These are phyloP conservation scores for Lepisosteus osseus DNA, from an alignment of 2,113 vertebrate species.

Conservation along the genomic window DNA sequence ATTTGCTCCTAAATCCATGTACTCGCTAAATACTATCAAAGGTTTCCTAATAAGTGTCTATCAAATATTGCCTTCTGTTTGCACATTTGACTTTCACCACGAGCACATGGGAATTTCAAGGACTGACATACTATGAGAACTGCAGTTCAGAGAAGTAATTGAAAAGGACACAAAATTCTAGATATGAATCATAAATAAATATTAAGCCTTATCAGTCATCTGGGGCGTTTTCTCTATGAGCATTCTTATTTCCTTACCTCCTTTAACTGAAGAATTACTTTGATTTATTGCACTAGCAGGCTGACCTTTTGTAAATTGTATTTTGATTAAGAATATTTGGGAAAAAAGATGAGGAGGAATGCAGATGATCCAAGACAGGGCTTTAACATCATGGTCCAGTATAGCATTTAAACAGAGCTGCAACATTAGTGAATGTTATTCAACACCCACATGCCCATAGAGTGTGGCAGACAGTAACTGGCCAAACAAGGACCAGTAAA, in stretches of 20 bases:
- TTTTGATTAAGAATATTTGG: slow-evolving; percentile 14
- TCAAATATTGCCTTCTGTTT: not conserved
- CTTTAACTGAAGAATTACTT: not conserved
- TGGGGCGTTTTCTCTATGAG: slow-evolving; percentile 17
- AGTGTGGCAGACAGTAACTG: too few relatives aligned
- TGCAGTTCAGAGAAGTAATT: slow-evolving; percentile 55
- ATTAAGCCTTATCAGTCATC: slow-evolving; percentile 58
- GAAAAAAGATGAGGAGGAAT: not conserved
- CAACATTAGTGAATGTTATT: too few relatives aligned
- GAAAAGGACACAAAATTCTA: slow-evolving; percentile 61
- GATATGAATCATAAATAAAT: slow-evolving; percentile 60
- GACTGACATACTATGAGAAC: not conserved
- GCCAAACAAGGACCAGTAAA: too few relatives aligned
- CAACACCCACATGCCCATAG: too few relatives aligned
- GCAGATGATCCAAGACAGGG: too few relatives aligned
- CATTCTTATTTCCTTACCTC: not conserved
- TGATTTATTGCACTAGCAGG: slow-evolving; percentile 1
- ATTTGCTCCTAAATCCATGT: slow-evolving; percentile 40
- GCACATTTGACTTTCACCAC: not conserved
- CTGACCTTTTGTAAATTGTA: slow-evolving; percentile 22
- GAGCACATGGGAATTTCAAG: not conserved
- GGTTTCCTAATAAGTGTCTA: not conserved
- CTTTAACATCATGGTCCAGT: too few relatives aligned
- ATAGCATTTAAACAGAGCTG: too few relatives aligned
- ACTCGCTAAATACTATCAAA: slow-evolving; percentile 25